Conservation (phyloP, 2,113 vertebrate genomes). For the Rousettus leschenaultii region DNA sequence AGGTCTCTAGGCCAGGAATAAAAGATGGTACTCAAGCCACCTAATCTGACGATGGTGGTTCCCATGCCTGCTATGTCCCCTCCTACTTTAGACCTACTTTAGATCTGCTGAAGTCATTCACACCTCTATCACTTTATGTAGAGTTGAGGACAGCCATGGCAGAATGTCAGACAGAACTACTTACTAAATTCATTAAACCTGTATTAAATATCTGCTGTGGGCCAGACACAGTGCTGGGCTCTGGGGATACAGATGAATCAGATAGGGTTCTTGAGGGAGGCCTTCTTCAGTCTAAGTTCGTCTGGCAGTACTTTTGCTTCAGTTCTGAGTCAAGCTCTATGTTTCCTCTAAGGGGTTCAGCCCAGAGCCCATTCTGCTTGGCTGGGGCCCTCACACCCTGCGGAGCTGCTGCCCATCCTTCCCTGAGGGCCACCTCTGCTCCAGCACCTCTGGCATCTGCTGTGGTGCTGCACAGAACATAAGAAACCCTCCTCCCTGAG, state of each 20-base stretch:
- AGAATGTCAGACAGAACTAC: not conserved
- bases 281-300: not conserved
- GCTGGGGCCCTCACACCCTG: not conserved
- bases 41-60: not conserved
- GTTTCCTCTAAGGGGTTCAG: not conserved
- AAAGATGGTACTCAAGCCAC: not conserved
- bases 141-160: not conserved
- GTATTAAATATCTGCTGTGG: not conserved
- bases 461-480: not conserved
- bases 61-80: not conserved
- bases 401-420: not conserved
- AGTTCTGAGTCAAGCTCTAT: not conserved
- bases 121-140: not conserved
- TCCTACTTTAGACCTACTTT: not conserved
- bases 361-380: not conserved
- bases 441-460: not conserved
- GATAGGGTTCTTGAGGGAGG: fast-evolving
- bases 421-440: fast-evolving
- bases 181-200: not conserved
- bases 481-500: not conserved
- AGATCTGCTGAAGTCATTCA: not conserved
- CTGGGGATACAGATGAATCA: not conserved
- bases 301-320: not conserved
- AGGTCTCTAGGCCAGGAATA: not conserved
- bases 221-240: not conserved